Evolutionary conservation across 2,797 vertebrate genomes (phyloP), one percentile per base, ranked within the genome.

Genomic region (Sebastes cheni): DNA sequence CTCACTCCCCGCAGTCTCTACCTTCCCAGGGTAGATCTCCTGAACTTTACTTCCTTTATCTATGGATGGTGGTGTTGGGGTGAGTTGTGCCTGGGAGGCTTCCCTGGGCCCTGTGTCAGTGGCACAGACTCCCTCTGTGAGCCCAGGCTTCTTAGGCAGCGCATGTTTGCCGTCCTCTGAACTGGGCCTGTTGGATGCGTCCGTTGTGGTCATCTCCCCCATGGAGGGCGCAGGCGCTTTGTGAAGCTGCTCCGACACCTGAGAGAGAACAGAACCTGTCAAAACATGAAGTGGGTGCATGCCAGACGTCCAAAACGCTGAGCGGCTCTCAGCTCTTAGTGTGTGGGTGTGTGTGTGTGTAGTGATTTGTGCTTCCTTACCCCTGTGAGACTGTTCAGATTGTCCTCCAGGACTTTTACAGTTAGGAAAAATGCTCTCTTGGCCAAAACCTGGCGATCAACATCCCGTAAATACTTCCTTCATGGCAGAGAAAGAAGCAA

Each of bases 391-490:
- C 96, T 97, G 78, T 96, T 97, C 92, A 99, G 96, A 9, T 97
- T 98, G 93, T 99, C 98, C 93, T 99, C 98, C 93, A 99, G 93
- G 84, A 99, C 99, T 94, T 98, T 98, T 91, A 99, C 98, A 87
- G 97, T 99, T 93, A 99, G 96, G 95, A 98, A 95, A 92, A 98
- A 99, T 80, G 98, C 98, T 91, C 96, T 96, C 83, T 99, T 98
- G 62, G 99, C 98, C 96, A 99, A 96, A 79, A 97, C 97, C 86
- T 99, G 99, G 75, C 99, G 98, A 95, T 99, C 99, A 72, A 98
- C 98, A 99, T 99, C 99, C 86, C 99, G 96, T 88, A 99, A 94
- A 93, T 99, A 99, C 88, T 99, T 99, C 96, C 99, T 99, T 90
- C 2, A 75, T 61, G 20, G 61, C 77, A 46, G 52, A 78, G 29